phyloP scores from a whole-genome alignment of 2,797 vertebrate genomes.

The Tachyglossus aculeatus region DNA sequence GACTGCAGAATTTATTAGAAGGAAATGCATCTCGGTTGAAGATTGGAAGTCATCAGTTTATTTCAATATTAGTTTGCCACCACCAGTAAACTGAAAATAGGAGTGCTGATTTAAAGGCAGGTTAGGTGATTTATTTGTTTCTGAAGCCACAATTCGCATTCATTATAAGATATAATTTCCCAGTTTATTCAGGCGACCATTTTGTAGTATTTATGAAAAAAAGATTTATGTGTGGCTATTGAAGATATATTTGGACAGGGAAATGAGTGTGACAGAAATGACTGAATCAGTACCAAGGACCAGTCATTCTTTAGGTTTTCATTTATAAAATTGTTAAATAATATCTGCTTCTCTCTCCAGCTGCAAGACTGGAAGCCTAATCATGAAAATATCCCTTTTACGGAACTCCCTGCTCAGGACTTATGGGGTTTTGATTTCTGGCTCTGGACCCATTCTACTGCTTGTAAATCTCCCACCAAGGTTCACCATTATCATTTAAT shows the following conservation, averaged over 20 bases:
- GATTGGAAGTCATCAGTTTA: conserved; percentile 61
- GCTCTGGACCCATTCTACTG: too few relatives aligned
- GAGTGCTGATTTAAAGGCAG: conserved; percentile 42
- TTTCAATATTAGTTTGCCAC: conserved; percentile 65
- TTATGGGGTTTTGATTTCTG: too few relatives aligned
- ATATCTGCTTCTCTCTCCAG: conserved; percentile 75
- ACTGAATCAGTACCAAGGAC: conserved; percentile 69
- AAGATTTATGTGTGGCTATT: conserved; percentile 77
- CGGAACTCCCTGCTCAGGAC: conserved; percentile 29
- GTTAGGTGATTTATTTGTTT: conserved; percentile 59
- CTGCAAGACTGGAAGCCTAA: conserved; percentile 62
- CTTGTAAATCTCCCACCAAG: too few relatives aligned
- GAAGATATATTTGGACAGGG: conserved; percentile 77
- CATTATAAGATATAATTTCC: conserved; percentile 71
- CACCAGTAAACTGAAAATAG: conserved; percentile 45
- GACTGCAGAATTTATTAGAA: conserved; percentile 46
- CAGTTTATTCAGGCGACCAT: conserved; percentile 71
- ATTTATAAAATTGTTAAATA: conserved; percentile 77
- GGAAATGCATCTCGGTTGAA: conserved; percentile 49
- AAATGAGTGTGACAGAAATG: conserved; percentile 67
- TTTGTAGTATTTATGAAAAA: conserved; percentile 82
- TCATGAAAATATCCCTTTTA: conserved; percentile 66
- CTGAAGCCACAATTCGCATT: conserved; percentile 70
- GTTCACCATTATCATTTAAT: too few relatives aligned
- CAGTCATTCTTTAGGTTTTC: conserved; percentile 69